A percentile compares a stretch with the other conserved stretches of the same genome.
Evolutionary conservation across 2,888 invertebrate genomes (phyloP).

Genomic region (Drosophila trichaetosa): DNA sequence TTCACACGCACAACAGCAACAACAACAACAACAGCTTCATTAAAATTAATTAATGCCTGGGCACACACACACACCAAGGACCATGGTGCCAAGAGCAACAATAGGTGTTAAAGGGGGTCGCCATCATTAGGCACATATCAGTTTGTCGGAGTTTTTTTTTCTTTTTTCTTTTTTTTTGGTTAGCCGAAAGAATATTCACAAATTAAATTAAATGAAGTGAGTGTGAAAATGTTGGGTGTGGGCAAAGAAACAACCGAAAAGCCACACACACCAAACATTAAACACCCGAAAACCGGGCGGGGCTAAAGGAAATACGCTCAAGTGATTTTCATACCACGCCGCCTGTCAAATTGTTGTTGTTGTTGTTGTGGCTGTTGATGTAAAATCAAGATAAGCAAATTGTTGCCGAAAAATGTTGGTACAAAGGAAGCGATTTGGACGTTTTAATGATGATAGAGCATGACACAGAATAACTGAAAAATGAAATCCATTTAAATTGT

Average conservation of each 20-base stretch:
- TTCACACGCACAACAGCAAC: slow-evolving; percentile 61
- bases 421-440: slow-evolving; percentile 78
- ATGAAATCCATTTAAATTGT: slow-evolving; percentile 62
- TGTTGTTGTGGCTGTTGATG: slow-evolving; percentile 61
- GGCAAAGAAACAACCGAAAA: slow-evolving; percentile 50
- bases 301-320: slow-evolving; percentile 79
- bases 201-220: slow-evolving; percentile 80
- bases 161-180: slow-evolving; percentile 8
- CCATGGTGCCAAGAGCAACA: slow-evolving; percentile 20
- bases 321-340: slow-evolving; percentile 72
- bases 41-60: slow-evolving; percentile 82
- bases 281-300: slow-evolving; percentile 47
- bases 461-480: slow-evolving; percentile 76
- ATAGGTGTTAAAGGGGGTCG: slow-evolving; percentile 57
- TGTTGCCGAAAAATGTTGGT: slow-evolving; percentile 72
- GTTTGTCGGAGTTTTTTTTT: slow-evolving; percentile 32
- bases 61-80: slow-evolving; percentile 61
- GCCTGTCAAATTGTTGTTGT: slow-evolving; percentile 34
- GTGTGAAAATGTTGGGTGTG: slow-evolving; percentile 71
- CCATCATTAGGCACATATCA: slow-evolving; percentile 74
- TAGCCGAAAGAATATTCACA: slow-evolving; percentile 71
- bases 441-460: slow-evolving; percentile 79
- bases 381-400: slow-evolving; percentile 79
- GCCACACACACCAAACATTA: slow-evolving; percentile 57
- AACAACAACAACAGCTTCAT: slow-evolving; percentile 75